These are phyloP conservation scores for Listronotus oregonensis DNA, from an alignment of 1,140 invertebrate genomes.

Conservation along the genomic window DNA sequence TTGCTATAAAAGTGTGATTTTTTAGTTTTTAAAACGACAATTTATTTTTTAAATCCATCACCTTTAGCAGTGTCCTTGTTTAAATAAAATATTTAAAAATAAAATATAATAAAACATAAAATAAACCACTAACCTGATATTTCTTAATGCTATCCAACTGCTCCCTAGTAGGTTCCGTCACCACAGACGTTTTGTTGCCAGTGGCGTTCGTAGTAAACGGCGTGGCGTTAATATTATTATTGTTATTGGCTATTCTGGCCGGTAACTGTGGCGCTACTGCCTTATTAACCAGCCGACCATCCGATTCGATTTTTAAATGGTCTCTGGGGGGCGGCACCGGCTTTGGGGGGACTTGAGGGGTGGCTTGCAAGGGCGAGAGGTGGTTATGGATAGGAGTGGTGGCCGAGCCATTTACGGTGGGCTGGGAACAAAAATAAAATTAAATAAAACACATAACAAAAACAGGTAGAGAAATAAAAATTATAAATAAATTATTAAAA, in stretches of 20 bases:
- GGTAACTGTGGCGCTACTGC: conserved; percentile 72
- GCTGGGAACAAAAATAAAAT: conserved; percentile 54
- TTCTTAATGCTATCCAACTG: conserved; percentile 89
- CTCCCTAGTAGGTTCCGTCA: conserved; percentile 74
- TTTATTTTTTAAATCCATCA: no score
- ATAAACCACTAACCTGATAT: conserved; percentile 70
- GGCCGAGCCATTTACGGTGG: conserved; percentile 59
- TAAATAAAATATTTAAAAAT: no score
- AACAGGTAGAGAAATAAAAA: no score
- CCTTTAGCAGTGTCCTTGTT: no score
- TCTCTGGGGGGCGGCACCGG: conserved; percentile 77
- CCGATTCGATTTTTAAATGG: conserved; percentile 66
- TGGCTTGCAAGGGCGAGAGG: conserved; percentile 27
- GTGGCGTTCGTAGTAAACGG: conserved; percentile 54
- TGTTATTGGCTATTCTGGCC: conserved; percentile 62
- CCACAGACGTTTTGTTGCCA: conserved; percentile 46
- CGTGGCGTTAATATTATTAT: conserved; percentile 56
- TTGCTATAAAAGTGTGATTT: no score
- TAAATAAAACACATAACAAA: conserved; percentile 1
- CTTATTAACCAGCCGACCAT: conserved; percentile 66
- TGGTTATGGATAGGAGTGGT: conserved; percentile 36
- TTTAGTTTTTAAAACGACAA: no score
- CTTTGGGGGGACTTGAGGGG: conserved; percentile 58
- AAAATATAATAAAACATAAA: conserved; percentile 14
- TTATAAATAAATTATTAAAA: no score